Evolutionary conservation across 2,888 invertebrate genomes (phyloP).

Genomic region (Marasmarcha lunaedactyla): DNA sequence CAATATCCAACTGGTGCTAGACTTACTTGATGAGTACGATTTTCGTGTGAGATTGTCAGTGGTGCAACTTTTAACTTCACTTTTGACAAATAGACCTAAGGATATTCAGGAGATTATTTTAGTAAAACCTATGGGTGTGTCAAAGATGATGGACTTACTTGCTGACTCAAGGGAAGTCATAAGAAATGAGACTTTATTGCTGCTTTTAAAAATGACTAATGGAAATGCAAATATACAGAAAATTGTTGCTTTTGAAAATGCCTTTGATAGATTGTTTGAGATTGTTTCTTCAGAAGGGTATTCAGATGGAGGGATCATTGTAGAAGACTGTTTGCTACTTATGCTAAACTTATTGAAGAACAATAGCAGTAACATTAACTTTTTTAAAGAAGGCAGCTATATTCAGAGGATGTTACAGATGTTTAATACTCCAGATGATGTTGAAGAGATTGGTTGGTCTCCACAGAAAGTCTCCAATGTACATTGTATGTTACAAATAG

Average conservation of each 20-base stretch:
- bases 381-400: constrained; percentile 98
- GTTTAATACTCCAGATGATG: constrained; percentile 82
- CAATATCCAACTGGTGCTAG: constrained; percentile 84
- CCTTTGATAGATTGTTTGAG: constrained; percentile 94
- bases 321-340: constrained; percentile 95
- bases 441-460: constrained; percentile 85
- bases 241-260: constrained; percentile 99
- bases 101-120: constrained; percentile 90
- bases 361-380: constrained; percentile 97
- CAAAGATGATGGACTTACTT: constrained; percentile 96
- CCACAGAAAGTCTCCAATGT: constrained; percentile 96
- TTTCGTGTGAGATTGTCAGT: constrained; percentile 93
- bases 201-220: constrained; percentile 91
- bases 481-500: constrained; percentile 90
- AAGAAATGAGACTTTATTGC: constrained; percentile 91
- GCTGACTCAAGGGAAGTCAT: constrained; percentile 95
- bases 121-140: constrained; percentile 96
- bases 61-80: constrained; percentile 87
- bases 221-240: constrained; percentile 98
- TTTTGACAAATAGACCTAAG: constrained; percentile 87
- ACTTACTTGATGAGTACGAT: constrained; percentile 93
- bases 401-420: constrained; percentile 91
- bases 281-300: constrained; percentile 93
- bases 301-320: constrained; percentile 96
- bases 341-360: constrained; percentile 94